Evolutionary conservation across 2,113 vertebrate species (phyloP).

Genomic region (Cheilinus undulatus): DNA sequence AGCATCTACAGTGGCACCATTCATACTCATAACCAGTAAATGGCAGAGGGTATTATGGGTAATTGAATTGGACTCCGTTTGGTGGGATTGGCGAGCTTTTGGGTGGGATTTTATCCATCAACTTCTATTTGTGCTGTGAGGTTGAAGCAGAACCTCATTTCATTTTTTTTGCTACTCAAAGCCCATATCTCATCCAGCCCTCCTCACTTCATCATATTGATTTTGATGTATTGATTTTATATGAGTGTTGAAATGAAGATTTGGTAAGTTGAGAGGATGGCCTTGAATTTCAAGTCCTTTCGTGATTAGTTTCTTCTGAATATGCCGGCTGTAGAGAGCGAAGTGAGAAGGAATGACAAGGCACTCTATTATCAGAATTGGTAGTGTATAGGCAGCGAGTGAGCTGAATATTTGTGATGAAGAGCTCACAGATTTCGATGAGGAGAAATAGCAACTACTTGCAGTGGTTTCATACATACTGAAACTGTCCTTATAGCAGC

Average conservation of each 20-base stretch:
- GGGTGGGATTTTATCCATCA: slow-evolving; percentile 34
- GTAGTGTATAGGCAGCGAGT: not conserved
- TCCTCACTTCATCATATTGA: slow-evolving; percentile 43
- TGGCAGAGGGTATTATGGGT: slow-evolving; percentile 8
- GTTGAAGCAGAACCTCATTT: slow-evolving; percentile 26
- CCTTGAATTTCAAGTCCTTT: slow-evolving; percentile 26
- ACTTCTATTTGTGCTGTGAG: slow-evolving; percentile 23
- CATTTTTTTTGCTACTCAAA: slow-evolving; percentile 30
- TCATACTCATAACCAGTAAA: slow-evolving; percentile 25
- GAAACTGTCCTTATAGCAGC: not conserved
- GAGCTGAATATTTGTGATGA: not conserved
- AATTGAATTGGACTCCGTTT: slow-evolving; percentile 15
- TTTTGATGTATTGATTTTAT: slow-evolving; percentile 53
- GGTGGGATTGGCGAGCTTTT: not conserved
- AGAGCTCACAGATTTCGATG: not conserved
- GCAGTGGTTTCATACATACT: not conserved
- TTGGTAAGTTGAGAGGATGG: slow-evolving; percentile 21
- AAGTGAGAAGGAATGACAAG: slow-evolving; percentile 16
- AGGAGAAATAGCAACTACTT: not conserved
- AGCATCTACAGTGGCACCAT: slow-evolving; percentile 11
- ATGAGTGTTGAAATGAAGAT: slow-evolving; percentile 37
- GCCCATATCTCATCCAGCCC: slow-evolving; percentile 30
- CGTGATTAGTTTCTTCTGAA: slow-evolving; percentile 10
- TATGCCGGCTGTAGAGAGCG: slow-evolving; percentile 3
- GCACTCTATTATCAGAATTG: slow-evolving; percentile 1